Base-by-base conservation (phyloP, 2,113 vertebrate genomes). In the Boulengeromyrus knoepffleri region DNA sequence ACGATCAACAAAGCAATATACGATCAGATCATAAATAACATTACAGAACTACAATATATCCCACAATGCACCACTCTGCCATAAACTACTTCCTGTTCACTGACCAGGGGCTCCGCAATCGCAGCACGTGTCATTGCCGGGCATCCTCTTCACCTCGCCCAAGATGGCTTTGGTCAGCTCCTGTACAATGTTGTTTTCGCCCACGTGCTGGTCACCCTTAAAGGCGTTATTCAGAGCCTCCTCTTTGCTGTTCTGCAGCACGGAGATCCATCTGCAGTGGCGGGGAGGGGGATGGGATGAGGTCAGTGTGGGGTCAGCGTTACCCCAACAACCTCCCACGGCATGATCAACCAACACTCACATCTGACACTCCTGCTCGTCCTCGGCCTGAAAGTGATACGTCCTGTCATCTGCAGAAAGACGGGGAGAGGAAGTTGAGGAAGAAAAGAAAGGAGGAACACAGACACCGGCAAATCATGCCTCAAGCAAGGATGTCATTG, bases 211-310 rank as follows among this genome's bases (percentile, higher is more conserved):
- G 91, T 99, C 98, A 2, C 99, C 99, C 95, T 99, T 99, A 91
- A 99, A 99, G 1, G 99, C 99, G 36, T 98, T 98, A 95, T 98
- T 99, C 92, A 99, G 93, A 2, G 99, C 99, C 95, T 99, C 98
- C 93, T 99, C 99, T 92, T 99, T 99, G 94, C 99, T 99, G 96
- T 99, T 99, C 94, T 99, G 99, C 47, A 99, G 95, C 93, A 99
- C 99, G 0, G 99, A 99, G 95, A 98, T 99, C 99, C 99, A 99
- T 93, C 99, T 99, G 94, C 93, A 53, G 90, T 45, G 42, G 45
- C 2, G n/a, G 24, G 27, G 6, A 21, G 31, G 3, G 85, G 56
- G 50, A 84, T 90, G 50, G 90, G 47, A 87, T 90, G 56, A 90
- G 92, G 92, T 91, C 70, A 89, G 85, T 42, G 87, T 31, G 93